Evolutionary conservation across 2,797 vertebrate genomes (phyloP).

Genomic region (Eurystomus glaucurus): DNA sequence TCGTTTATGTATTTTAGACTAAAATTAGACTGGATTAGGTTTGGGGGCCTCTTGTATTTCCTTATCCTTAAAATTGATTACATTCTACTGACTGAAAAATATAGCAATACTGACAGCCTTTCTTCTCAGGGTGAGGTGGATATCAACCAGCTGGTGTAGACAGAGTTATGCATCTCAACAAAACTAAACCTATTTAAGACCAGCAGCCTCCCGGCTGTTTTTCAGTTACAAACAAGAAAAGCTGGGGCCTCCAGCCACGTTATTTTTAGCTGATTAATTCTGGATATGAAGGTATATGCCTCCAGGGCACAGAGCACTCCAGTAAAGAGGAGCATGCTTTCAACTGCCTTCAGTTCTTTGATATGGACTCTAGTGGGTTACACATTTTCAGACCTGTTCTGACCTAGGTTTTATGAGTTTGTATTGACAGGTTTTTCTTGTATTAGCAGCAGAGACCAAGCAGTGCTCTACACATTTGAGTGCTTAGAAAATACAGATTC

Average conservation of each 20-base stretch:
- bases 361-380: background rate
- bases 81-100: conserved; percentile 72
- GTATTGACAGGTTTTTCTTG: background rate
- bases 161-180: background rate
- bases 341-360: background rate
- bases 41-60: conserved; percentile 59
- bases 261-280: conserved; percentile 58
- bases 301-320: background rate
- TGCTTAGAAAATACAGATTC: background rate
- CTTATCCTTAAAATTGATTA: conserved; percentile 72
- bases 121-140: conserved; percentile 50
- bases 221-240: background rate
- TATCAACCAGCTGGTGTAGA: conserved; percentile 60
- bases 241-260: background rate
- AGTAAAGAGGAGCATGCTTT: background rate
- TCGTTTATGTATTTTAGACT: conserved; percentile 31
- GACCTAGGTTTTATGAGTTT: background rate
- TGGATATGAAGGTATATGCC: conserved; percentile 7
- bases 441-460: background rate
- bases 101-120: conserved; percentile 51
- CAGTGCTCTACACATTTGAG: background rate
- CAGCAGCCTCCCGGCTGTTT: conserved; percentile 6
- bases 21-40: conserved; percentile 62
- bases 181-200: conserved; percentile 19
- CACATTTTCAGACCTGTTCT: background rate